Evolutionary conservation across 2,113 vertebrate genomes (phyloP).

Genomic region (Tauraco erythrolophus): DNA sequence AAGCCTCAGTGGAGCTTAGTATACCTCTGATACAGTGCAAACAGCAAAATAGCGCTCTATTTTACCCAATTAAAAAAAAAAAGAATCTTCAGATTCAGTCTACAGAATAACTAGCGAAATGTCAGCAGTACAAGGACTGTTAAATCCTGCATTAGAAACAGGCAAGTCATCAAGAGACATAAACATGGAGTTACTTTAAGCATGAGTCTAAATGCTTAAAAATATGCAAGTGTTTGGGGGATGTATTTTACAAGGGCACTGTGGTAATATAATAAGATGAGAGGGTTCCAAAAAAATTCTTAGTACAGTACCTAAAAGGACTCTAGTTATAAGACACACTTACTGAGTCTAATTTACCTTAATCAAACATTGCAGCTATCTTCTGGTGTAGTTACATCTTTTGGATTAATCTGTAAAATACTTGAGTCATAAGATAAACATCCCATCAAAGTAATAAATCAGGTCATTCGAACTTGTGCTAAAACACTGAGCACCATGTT

Average conservation of each 20-base stretch:
- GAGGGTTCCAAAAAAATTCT: not conserved
- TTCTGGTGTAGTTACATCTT: not conserved
- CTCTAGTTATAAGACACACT: not conserved
- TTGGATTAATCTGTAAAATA: not conserved
- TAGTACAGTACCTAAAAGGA: not conserved
- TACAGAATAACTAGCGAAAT: not conserved
- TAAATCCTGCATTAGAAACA: not conserved
- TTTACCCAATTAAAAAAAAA: constrained; percentile 21
- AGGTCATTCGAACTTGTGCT: not conserved
- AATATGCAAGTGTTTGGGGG: not conserved
- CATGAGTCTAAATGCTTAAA: not conserved
- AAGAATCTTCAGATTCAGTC: not conserved
- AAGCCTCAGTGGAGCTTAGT: not conserved
- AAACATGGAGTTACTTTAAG: not conserved
- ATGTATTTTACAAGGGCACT: not conserved
- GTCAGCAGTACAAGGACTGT: not conserved
- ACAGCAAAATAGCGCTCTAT: not conserved
- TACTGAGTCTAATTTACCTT: not conserved
- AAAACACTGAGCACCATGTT: not conserved
- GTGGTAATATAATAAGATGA: not conserved
- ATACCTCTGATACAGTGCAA: not conserved
- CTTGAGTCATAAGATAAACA: not conserved
- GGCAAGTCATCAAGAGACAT: not conserved
- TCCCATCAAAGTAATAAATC: not conserved
- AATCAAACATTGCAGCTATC: not conserved